phyloP scores from a whole-genome alignment of 2,113 vertebrate species.

The Callocephalon fimbriatum region DNA sequence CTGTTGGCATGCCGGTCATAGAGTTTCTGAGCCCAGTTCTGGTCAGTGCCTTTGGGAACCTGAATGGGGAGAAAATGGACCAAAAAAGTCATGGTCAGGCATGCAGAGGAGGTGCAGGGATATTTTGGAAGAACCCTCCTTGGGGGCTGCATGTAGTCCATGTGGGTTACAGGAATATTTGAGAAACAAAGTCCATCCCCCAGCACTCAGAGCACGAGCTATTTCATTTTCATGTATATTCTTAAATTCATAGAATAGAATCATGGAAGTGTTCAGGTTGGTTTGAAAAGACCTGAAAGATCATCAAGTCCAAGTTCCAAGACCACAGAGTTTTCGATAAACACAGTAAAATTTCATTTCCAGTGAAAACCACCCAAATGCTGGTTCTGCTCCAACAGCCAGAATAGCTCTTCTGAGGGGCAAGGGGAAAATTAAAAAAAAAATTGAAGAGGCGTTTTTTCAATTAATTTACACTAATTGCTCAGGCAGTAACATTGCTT shows the following conservation, averaged over 20 bases:
- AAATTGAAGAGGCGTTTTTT: background rate
- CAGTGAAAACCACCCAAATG: background rate
- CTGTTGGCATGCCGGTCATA: background rate
- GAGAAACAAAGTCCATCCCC: background rate
- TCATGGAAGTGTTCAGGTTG: background rate
- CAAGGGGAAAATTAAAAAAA: fast-evolving
- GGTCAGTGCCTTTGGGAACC: conserved; percentile 56
- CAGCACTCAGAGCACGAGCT: fast-evolving
- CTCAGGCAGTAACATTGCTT: background rate
- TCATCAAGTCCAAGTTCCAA: background rate
- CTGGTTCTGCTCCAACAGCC: background rate
- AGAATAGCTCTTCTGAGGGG: fast-evolving
- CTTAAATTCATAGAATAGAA: background rate
- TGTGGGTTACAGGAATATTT: background rate
- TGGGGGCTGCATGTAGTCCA: too few relatives aligned
- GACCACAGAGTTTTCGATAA: background rate
- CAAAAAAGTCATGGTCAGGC: too few relatives aligned
- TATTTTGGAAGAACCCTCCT: background rate
- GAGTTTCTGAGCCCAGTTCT: conserved; percentile 40
- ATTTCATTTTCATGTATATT: fast-evolving
- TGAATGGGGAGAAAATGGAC: background rate
- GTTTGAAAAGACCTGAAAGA: background rate
- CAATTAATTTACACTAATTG: background rate
- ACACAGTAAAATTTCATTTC: fast-evolving
- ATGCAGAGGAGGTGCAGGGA: fast-evolving